Base-by-base conservation (phyloP, 2,113 vertebrate species). In the Dascyllus trimaculatus region DNA sequence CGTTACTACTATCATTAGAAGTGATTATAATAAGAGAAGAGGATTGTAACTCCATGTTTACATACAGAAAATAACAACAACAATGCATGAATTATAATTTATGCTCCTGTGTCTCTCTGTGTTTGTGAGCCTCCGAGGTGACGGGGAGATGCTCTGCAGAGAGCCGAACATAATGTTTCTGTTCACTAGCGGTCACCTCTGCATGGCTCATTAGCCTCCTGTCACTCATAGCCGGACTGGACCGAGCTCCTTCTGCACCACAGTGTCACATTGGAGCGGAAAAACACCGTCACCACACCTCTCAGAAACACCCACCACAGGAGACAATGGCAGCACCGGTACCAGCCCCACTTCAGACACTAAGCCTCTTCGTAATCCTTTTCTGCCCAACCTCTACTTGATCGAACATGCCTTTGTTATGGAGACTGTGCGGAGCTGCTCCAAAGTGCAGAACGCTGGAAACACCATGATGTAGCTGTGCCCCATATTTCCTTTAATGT, bases 381-480 rank as follows among this genome's bases (percentile, higher is more conserved):
- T 10, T 63, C 51, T 24, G 49, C 64, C 66, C 61, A 71, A 80
- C 61, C 61, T 76, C 71, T 53, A 75, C 88, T 85, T 80, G 85
- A 89, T 75, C 69, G 76, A 86, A 88, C 87, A 61, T 56, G 80
- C 45, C 74, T 69, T 64, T 58, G 63, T 62, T 70, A 71, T 71
- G 45, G 56, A 68, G 78, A 64, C 43, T 21, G 14, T 38, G 61
- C 45, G 52, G 45, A 52, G 45, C 32, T 10, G 63, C 18, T 73
- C 65, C 61, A 72, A 67, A 62, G n/a, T 58, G 1, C 3, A 4
- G 38, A 80, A 63, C 40, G 26, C 15, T 4, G 54, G n/a, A 72
- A 71, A 51, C 15, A 0, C 54, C 29, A 29, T 52, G 38, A 62
- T 0, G 11, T 35, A 56, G 45, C 48, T 10, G 1, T 24, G 64